Conservation (phyloP, 2,113 vertebrate species). For the Ovis canadensis region DNA sequence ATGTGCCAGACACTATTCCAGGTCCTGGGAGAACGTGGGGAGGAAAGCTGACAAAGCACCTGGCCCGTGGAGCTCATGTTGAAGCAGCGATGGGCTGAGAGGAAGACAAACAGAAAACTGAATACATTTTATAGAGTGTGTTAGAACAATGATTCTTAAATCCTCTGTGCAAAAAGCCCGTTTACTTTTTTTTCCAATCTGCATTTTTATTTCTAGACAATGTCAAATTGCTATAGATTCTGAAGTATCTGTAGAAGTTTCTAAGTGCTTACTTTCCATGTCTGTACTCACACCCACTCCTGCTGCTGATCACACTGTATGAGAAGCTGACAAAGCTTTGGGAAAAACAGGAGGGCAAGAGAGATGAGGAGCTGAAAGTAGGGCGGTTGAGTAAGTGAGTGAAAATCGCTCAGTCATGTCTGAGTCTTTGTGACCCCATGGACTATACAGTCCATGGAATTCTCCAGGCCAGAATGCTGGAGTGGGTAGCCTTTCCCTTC, state of each 20-base stretch:
- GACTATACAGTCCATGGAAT: neutral
- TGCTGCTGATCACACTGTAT: accelerated
- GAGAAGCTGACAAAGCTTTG: neutral
- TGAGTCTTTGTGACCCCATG: neutral
- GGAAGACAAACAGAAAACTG: neutral
- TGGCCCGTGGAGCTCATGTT: neutral
- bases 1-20: neutral
- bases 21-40: neutral
- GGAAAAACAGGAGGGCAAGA: neutral
- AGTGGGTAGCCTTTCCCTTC: neutral
- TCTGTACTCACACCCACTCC: accelerated
- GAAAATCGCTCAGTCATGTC: neutral
- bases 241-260: neutral
- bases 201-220: neutral
- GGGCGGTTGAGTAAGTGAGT: neutral
- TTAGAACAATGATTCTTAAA: neutral
- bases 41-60: neutral
- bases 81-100: neutral
- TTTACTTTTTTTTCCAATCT: neutral
- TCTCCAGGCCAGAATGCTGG: neutral
- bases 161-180: neutral
- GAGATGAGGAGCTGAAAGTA: neutral
- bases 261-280: neutral
- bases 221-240: neutral
- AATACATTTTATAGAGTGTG: neutral